Evolutionary conservation across 2,888 invertebrate genomes (phyloP).

Genomic region (Cryptus viduatorius): DNA sequence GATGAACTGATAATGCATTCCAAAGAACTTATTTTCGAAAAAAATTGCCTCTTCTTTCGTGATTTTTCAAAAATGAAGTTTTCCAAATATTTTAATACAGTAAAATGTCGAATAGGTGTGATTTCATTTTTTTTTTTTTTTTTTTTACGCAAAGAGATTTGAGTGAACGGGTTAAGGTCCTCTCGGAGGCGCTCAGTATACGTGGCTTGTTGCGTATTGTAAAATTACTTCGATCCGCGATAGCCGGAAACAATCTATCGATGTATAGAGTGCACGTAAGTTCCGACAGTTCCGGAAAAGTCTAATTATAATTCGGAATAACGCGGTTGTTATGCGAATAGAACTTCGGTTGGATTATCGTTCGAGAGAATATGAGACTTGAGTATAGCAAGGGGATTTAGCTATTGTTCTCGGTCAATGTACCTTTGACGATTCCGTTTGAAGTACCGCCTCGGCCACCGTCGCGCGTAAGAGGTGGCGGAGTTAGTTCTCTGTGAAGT

Average conservation of each 20-base stretch:
- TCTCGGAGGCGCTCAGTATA: background rate
- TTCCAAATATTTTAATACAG: no score
- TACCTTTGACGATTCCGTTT: slow-evolving; percentile 84
- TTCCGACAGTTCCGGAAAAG: slow-evolving; percentile 28
- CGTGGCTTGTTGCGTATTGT: background rate
- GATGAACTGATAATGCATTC: no score
- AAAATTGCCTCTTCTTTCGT: no score
- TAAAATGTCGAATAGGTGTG: no score
- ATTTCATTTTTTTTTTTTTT: no score
- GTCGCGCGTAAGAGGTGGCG: slow-evolving; percentile 57
- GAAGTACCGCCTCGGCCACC: slow-evolving; percentile 76
- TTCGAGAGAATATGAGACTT: slow-evolving; percentile 66
- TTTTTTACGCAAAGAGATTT: no score
- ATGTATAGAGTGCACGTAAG: background rate
- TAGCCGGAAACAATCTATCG: background rate
- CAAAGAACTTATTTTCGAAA: no score
- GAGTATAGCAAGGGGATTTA: slow-evolving; percentile 78
- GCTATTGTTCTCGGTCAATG: slow-evolving; percentile 79
- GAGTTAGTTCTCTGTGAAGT: slow-evolving; percentile 63
- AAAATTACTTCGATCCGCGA: background rate
- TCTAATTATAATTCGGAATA: slow-evolving; percentile 43
- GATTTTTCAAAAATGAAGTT: no score
- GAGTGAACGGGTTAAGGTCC: no score
- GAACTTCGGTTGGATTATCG: slow-evolving; percentile 63
- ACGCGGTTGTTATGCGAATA: slow-evolving; percentile 22